Base-by-base conservation (phyloP, 2,113 vertebrate genomes). In the Nibea albiflora region DNA sequence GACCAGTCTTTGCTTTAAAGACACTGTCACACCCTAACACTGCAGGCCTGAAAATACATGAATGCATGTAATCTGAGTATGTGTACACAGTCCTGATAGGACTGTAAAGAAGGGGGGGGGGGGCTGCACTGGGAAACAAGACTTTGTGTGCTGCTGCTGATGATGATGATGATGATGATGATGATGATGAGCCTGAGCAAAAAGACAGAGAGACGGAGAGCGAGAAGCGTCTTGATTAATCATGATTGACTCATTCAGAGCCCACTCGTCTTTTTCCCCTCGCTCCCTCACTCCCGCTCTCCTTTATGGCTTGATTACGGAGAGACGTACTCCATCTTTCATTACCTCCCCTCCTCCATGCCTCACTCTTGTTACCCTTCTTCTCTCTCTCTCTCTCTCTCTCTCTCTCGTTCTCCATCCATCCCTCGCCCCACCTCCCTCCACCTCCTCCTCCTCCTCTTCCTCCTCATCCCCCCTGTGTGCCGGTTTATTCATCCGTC, bases 171-270 rank as follows among this genome's bases (percentile, higher is more conserved):
- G 73, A 44, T 63, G 71, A 54, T 57, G 50, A 58, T 84, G 74
- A 79, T 76, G 80, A 85, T 86, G 77, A 84, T 88, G 86, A 84
- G 83, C 70, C 64, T 77, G 83, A 86, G 89, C 61, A 62, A 65
- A 78, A 79, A 72, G 82, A 78, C 52, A 39, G 62, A 39, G 54
- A 24, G 86, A 3, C 44, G 3, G 50, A 80, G 88, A 90, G 88
- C 64, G 72, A 90, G 85, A 89, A 92, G 86, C 87, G 69, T 89
- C 91, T 90, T 95, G 94, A 95, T 94, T 95, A 95, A 94, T 93
- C 92, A 89, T 94, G 94, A 95, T 94, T 93, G 92, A 93, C 92
- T 95, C 93, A 92, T 94, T 94, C 91, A 94, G 90, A 90, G 73
- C 90, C 84, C 78, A 84, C 90, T 90, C 89, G 44, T 89, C 81